Percentiles rank a stretch among this genome's conserved stretches.
phyloP scores from a whole-genome alignment of 1,140 invertebrate species.

The Drosophila melanica region DNA sequence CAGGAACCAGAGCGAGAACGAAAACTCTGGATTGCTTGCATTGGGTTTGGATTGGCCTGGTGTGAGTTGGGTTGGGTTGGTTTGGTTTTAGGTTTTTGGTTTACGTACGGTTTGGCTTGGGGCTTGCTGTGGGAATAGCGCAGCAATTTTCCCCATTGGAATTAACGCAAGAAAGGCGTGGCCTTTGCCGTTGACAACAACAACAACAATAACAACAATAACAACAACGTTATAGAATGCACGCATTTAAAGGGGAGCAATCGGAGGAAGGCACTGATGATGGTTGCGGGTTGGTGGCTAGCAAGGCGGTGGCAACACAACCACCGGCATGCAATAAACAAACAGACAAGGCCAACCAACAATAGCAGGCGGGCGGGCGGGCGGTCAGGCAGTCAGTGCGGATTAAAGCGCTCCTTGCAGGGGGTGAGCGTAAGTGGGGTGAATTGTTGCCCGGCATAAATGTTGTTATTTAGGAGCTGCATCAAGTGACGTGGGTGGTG shows the following conservation, averaged over 20 bases:
- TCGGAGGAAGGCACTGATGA: conserved; percentile 14
- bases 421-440: not conserved
- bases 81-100: conserved; percentile 15
- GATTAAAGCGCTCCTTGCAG: conserved; percentile 1
- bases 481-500: conserved; percentile 4
- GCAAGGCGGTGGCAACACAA: conserved; percentile 28
- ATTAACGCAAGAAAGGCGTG: conserved; percentile 81
- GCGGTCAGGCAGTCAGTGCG: conserved; percentile 1
- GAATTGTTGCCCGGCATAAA: not conserved
- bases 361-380: no score
- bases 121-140: conserved; percentile 24
- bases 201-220: conserved; percentile 15
- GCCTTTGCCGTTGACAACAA: conserved; percentile 67
- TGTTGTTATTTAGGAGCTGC: conserved; percentile 15
- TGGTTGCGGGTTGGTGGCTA: conserved; percentile 17
- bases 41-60: conserved; percentile 19
- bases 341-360: conserved; percentile 51
- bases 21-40: conserved; percentile 17
- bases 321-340: conserved; percentile 71
- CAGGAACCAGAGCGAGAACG: conserved; percentile 3
- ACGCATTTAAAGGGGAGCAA: conserved; percentile 33
- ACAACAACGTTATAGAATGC: conserved; percentile 46
- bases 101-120: conserved; percentile 15
- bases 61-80: conserved; percentile 10
- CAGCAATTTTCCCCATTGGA: conserved; percentile 59